phyloP scores from a whole-genome alignment of 2,888 invertebrate species.

The Melanostoma mellinum region DNA sequence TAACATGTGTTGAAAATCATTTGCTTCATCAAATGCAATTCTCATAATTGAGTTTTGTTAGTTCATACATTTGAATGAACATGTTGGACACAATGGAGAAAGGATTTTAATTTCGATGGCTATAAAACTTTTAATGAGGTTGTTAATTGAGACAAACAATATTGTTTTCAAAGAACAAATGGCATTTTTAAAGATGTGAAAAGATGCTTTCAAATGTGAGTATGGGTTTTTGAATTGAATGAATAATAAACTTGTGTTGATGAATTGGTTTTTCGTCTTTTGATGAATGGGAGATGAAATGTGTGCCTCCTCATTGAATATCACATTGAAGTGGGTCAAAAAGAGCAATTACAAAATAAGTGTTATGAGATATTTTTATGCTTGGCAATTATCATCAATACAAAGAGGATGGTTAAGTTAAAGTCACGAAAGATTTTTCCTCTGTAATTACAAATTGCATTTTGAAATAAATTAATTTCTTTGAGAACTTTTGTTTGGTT shows the following conservation, averaged over 20 bases:
- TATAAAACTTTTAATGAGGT: conserved; percentile 48
- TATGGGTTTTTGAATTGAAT: not conserved
- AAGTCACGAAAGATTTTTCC: no score
- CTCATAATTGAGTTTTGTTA: conserved; percentile 26
- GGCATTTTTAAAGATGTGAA: conserved; percentile 29
- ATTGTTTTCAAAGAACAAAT: conserved; percentile 52
- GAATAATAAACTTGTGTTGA: conserved; percentile 23
- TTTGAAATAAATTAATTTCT: no score
- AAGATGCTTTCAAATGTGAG: conserved; percentile 15
- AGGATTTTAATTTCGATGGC: conserved; percentile 22
- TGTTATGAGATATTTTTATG: not conserved
- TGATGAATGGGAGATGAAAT: conserved; percentile 44
- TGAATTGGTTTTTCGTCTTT: conserved; percentile 31
- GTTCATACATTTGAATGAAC: not conserved
- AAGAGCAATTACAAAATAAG: conserved; percentile 12
- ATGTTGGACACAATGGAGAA: not conserved
- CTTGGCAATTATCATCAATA: not conserved
- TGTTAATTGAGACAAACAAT: conserved; percentile 39
- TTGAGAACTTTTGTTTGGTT: no score
- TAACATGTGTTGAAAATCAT: conserved; percentile 27
- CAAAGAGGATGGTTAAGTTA: no score
- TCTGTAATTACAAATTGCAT: no score
- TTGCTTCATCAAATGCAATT: conserved; percentile 11
- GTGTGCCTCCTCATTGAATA: conserved; percentile 26
- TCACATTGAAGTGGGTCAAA: conserved; percentile 38